Evolutionary conservation across 2,797 vertebrate genomes (phyloP), one percentile per base, ranked within the genome.

Genomic region (Tragelaphus eurycerus): DNA sequence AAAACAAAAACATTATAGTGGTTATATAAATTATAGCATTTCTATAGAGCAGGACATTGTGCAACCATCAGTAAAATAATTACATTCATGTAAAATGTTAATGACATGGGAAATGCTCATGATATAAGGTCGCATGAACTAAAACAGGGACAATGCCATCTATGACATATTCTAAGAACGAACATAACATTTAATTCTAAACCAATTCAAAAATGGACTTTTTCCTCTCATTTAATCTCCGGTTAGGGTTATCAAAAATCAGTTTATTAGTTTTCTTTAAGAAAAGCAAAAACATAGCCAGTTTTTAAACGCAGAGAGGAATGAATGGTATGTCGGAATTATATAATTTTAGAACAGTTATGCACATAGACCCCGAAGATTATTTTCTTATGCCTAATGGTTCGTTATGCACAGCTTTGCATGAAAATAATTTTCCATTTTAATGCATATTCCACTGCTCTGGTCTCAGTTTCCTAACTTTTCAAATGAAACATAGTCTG

Each of bases 21-120:
- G 95, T 95, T 96, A 90, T 76, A 96, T 50, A 92, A 95, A 95
- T 95, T 95, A 95, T 85, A 90, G 93, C 96, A 90, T 93, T 97
- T 98, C 96, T 95, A 86, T 93, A 97, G 7, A 95, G 86, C 54
- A 86, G 23, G 89, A 95, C 96, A 52, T 71, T 90, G 83, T 94
- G 84, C 60, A 96, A 86, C 83, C 54, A 93, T 81, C 84, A 83
- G 76, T 60, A 96, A 93, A 83, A 67, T 60, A 96, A 93, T 96
- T 87, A 83, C 84, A 93, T 78, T 94, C 62, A 84, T 78, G 43
- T 86, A 96, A 78, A 86, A 71, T 87, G 46, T 54, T 91, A 90
- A 96, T 54, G 90, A 96, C 86, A 16, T 43, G 62, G 54, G 83
- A 96, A 79, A 86, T 29, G n/a, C n/a, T 96, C 16, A 23, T 31